Evolutionary conservation across 2,888 invertebrate species (phyloP).

Genomic region (Caradrina clavipalpis): DNA sequence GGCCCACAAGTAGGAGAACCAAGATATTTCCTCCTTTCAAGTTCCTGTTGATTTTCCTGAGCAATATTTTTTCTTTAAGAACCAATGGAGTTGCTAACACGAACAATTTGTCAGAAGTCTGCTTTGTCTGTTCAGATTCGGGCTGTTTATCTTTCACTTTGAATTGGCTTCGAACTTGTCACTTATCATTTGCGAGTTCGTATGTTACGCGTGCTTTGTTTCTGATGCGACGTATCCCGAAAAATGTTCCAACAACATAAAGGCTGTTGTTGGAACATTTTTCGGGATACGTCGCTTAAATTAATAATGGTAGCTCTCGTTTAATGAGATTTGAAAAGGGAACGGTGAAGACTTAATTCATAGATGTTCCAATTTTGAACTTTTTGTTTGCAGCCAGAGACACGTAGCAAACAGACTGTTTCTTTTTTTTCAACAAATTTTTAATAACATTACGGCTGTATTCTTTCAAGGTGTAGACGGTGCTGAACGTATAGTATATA

Average conservation of each 20-base stretch:
- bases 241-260: too few species aligned
- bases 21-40: slow-evolving; percentile 76
- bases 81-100: slow-evolving; percentile 84
- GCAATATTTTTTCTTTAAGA: slow-evolving; percentile 82
- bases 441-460: too few species aligned
- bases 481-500: too few species aligned
- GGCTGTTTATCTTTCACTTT: slow-evolving; percentile 74
- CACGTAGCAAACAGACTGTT: background rate
- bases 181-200: slow-evolving; percentile 55
- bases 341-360: background rate
- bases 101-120: slow-evolving; percentile 83
- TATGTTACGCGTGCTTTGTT: slow-evolving; percentile 38
- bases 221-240: too few species aligned
- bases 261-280: slow-evolving; percentile 22
- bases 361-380: background rate
- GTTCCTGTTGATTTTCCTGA: slow-evolving; percentile 79
- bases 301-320: slow-evolving; percentile 11
- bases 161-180: slow-evolving; percentile 63
- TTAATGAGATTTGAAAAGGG: slow-evolving; percentile 10
- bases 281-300: slow-evolving; percentile 21
- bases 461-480: too few species aligned
- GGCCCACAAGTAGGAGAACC: slow-evolving; percentile 71
- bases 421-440: background rate
- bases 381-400: background rate
- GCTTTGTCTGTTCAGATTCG: slow-evolving; percentile 78